Base-by-base conservation (phyloP, 2,888 invertebrate genomes). In the Phengaris arion region DNA sequence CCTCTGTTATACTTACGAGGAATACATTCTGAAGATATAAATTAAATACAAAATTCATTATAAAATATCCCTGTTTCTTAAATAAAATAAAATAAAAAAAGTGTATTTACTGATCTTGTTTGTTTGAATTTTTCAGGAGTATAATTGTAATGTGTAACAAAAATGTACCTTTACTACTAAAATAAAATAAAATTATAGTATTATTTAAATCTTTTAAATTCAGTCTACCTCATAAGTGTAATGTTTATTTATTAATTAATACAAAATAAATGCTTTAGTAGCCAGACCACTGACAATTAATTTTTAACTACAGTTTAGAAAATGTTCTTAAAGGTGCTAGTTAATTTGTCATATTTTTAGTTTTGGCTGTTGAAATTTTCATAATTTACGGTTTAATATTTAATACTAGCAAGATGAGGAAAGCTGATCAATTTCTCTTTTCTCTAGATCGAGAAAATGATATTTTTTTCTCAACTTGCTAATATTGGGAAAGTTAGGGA, bases 11-110 rank as follows among this genome's bases (percentile, higher is more conserved):
- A n/a, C 68, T 78, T 12, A 84, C 89, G 93, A 93, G 93, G 92
- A 90, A 80, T 85, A 87, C 92, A 85, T 94, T 91, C 93, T 93
- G 92, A 92, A 92, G 87, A 84, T 91, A 92, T 92, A 93, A 59
- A 92, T 91, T 92, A 70, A 74, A 74, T 68, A 70, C 35, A 68
- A 55, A 69, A 69, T 45, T 51, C 57, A 48, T 74, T 48, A 68
- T 45, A 69, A 72, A 8, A 54, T 54, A 72, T 72, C 72, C 72
- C 72, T 72, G 54, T 72, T 54, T 70, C 48, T 72, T 54, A 54
- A 54, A 45, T 35, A 64, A 22, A 13, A 54, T 54, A 54, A 64
- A 59, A 59, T 9, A 4, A 22, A 48, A 48, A 48, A 48, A 48
- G 48, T 0, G 48, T 48, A 7, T 48, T 48, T 6, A 48, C 48